A percentile compares a stretch with the other conserved stretches of the same genome.
phyloP scores from a whole-genome alignment of 2,888 invertebrate species.

The Alviniconcha strummeri region DNA sequence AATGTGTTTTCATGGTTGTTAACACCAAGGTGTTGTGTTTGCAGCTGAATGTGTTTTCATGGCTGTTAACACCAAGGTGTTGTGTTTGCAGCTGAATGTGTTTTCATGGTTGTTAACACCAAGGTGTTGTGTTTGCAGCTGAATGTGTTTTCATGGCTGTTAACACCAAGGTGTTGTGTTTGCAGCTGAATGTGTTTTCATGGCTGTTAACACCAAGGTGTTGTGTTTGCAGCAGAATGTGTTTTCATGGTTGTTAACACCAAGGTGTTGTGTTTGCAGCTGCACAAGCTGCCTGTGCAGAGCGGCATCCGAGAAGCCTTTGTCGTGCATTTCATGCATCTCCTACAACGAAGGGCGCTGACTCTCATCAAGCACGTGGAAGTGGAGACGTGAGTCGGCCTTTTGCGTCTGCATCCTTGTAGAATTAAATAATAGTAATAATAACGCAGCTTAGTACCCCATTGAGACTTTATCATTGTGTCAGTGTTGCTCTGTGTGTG shows the following conservation, averaged over 20 bases:
- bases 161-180: not conserved
- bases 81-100: constrained; percentile 47
- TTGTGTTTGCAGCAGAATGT: no score
- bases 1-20: no score
- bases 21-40: not conserved
- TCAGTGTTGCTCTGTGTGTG: no score
- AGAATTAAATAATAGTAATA: no score
- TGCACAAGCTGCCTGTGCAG: constrained; percentile 60
- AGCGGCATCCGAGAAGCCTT: constrained; percentile 63
- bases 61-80: no score
- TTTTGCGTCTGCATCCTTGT: not conserved
- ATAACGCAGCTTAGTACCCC: no score
- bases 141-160: no score
- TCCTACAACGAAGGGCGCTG: constrained; percentile 62
- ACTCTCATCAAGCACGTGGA: constrained; percentile 66
- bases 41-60: constrained; percentile 47
- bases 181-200: constrained; percentile 47
- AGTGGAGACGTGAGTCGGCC: constrained; percentile 62
- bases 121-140: constrained; percentile 47
- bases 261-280: constrained; percentile 43
- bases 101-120: no score
- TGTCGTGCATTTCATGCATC: constrained; percentile 61
- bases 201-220: no score
- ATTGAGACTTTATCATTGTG: no score
- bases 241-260: no score